Base-by-base conservation (phyloP, 2,888 invertebrate species). In the Hyppa rectilinea region DNA sequence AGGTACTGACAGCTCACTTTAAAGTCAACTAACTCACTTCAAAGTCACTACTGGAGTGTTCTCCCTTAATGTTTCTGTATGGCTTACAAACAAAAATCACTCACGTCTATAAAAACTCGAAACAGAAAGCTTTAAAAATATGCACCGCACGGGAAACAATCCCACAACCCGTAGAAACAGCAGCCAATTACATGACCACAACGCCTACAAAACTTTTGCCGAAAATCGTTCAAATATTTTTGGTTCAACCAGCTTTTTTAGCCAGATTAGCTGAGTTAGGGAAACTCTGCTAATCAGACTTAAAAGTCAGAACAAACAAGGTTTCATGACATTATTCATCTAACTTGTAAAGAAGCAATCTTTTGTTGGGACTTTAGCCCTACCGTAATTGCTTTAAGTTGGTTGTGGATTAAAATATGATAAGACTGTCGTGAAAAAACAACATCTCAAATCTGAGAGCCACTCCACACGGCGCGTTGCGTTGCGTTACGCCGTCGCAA, bases 241-340 rank as follows among this genome's bases (percentile, higher is more conserved):
- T 49, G 50, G 60, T 58, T 77, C 56, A 77, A 70, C 50, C 74
- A 59, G 75, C 34, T 75, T 59, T 36, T n/a, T n/a, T n/a, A n/a
- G n/a, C n/a, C n/a, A n/a, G n/a, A n/a, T n/a, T n/a, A n/a, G n/a
- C n/a, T n/a, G n/a, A n/a, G n/a, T n/a, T n/a, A n/a, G n/a, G n/a
- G n/a, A n/a, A 74, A 74, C 61, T 70, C 45, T 40, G 61, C 70
- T 75, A 75, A 75, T 75, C 74, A 75, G 61, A 75, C 61, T 75
- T 75, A 61, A 68, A 75, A 75, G 61, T 75, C 61, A 40, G 43
- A 62, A 62, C 71, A 74, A 74, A 70, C 77, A 56, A 56, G 56
- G 59, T 56, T 77, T 70, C 56, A 70, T 75, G 74, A 75, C 74
- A 77, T 75, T 36, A 77, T 70, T 77, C 77, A 75, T 77, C 74